A percentile compares a stretch with the other conserved stretches of the same genome.
phyloP scores from a whole-genome alignment of 1,140 invertebrate species.

The Cydia fagiglandana region DNA sequence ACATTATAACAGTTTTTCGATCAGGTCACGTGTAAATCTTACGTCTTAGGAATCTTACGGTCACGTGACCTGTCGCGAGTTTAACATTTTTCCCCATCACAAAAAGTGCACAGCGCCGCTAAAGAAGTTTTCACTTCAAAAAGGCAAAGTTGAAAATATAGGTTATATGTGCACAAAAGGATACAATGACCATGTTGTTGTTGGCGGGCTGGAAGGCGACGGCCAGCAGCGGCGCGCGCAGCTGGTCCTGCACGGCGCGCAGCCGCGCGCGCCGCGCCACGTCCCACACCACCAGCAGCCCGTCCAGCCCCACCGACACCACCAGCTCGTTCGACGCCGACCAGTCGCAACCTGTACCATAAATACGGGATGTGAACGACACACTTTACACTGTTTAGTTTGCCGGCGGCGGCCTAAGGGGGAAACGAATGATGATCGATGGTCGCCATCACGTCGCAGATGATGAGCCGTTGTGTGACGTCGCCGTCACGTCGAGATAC shows the following conservation, averaged over 20 bases:
- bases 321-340: conserved; percentile 92
- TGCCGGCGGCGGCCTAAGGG: not conserved
- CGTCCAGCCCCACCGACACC: conserved; percentile 88
- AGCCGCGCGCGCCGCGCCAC: conserved; percentile 81
- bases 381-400: not conserved
- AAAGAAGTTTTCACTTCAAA: no score
- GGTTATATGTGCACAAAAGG: conserved; percentile 69
- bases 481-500: not conserved
- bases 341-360: conserved; percentile 86
- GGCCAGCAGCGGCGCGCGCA: conserved; percentile 83
- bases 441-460: conserved; percentile 87
- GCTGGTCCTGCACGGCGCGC: conserved; percentile 83
- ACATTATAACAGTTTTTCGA: no score
- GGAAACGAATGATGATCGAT: no score
- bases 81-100: no score
- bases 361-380: not conserved
- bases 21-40: no score
- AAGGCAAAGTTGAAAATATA: no score
- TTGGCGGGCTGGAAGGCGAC: conserved; percentile 92
- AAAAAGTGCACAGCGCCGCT: no score
- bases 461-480: conserved; percentile 87
- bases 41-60: no score
- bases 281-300: conserved; percentile 88
- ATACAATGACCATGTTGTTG: conserved; percentile 93
- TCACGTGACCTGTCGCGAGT: no score